Evolutionary conservation across 2,113 vertebrate genomes (phyloP).

Genomic region (Rhizomys pruinosus): DNA sequence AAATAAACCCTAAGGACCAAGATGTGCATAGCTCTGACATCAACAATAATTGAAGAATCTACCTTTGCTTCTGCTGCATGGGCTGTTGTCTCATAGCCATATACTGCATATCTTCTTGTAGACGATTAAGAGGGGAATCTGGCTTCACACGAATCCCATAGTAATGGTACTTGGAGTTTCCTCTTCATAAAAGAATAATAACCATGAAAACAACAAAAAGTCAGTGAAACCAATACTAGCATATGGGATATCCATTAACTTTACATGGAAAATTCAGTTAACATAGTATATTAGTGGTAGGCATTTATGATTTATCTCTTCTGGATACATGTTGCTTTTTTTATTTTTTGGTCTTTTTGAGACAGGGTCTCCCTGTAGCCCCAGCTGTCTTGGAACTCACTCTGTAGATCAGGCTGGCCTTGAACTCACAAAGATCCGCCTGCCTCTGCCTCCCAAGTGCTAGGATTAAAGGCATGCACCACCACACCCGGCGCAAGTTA

Average conservation of each 20-base stretch:
- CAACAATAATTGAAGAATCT: slow-evolving; percentile 39
- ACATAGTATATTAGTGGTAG: background rate
- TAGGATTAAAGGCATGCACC: too few species aligned
- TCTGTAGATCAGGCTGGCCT: too few species aligned
- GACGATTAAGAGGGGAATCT: slow-evolving; percentile 91
- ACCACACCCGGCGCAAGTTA: too few species aligned
- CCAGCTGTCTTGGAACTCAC: too few species aligned
- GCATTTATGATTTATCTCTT: slow-evolving; percentile 6
- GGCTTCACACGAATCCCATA: slow-evolving; percentile 92
- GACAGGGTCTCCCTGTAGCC: too few species aligned
- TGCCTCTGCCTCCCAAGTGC: too few species aligned
- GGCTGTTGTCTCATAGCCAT: slow-evolving; percentile 92
- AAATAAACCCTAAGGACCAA: background rate
- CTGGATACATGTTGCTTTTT: background rate
- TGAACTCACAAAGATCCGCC: too few species aligned
- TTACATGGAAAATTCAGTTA: slow-evolving; percentile 3
- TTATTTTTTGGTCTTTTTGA: too few species aligned
- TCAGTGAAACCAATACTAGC: slow-evolving; percentile 43
- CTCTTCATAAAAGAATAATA: slow-evolving; percentile 84
- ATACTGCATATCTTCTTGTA: slow-evolving; percentile 93
- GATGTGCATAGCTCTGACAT: background rate
- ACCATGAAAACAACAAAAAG: slow-evolving; percentile 65
- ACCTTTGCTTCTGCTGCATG: slow-evolving; percentile 93
- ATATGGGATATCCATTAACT: background rate
- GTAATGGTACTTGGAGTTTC: slow-evolving; percentile 92